Evolutionary conservation across 2,113 vertebrate species (phyloP).

Genomic region (Tursiops truncatus): DNA sequence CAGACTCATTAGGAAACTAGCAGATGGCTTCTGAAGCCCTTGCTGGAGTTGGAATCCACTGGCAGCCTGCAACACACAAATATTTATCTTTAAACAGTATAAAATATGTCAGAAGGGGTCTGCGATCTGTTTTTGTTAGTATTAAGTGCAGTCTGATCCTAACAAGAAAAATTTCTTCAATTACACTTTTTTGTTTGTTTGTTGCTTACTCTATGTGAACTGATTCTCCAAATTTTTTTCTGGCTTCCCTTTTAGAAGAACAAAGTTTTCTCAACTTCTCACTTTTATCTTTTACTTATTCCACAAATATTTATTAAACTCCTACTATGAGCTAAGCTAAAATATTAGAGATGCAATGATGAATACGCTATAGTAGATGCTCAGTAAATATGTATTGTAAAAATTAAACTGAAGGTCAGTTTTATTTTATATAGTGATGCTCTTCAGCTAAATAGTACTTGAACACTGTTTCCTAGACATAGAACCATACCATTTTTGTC

Average conservation of each 20-base stretch:
- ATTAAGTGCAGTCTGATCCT: conserved; percentile 78
- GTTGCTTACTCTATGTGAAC: conserved; percentile 51
- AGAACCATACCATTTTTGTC: not conserved
- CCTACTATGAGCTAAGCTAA: not conserved
- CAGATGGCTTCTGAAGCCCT: conserved; percentile 88
- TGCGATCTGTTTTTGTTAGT: conserved; percentile 78
- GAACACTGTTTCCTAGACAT: not conserved
- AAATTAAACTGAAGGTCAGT: not conserved
- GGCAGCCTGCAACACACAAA: conserved; percentile 82
- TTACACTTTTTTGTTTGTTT: conserved; percentile 54
- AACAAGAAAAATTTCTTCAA: conserved; percentile 71
- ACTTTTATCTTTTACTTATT: conserved; percentile 40
- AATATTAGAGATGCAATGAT: not conserved
- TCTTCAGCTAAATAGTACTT: not conserved
- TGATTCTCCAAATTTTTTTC: not conserved
- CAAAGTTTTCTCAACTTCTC: conserved; percentile 13
- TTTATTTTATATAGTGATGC: not conserved
- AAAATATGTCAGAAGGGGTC: conserved; percentile 82
- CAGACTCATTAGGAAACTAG: conserved; percentile 86
- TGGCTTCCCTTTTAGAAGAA: conserved; percentile 33
- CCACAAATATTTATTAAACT: not conserved
- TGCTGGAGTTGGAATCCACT: conserved; percentile 84
- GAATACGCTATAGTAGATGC: not conserved
- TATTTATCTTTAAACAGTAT: conserved; percentile 84
- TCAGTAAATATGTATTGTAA: conserved; percentile 6